phyloP scores from a whole-genome alignment of 2,797 vertebrate genomes.

The Craterocephalus amniculus region DNA sequence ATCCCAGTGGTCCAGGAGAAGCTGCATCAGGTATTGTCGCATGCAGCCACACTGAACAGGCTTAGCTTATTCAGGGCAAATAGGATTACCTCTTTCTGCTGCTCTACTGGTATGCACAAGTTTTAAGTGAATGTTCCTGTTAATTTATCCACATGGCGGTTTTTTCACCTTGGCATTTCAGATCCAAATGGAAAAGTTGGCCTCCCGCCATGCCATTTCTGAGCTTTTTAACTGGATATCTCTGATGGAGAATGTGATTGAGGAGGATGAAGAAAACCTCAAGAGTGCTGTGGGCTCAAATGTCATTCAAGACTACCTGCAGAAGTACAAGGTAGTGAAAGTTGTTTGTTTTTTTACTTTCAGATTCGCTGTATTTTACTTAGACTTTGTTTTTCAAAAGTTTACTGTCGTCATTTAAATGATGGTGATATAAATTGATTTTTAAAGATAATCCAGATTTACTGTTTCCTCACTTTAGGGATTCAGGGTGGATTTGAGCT shows the following conservation, averaged over 20 bases:
- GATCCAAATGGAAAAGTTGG: slow-evolving; percentile 96
- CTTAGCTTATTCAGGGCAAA: slow-evolving; percentile 48
- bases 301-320: slow-evolving; percentile 88
- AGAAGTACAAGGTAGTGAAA: slow-evolving; percentile 92
- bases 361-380: neutral
- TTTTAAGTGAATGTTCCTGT: slow-evolving; percentile 17
- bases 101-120: slow-evolving; percentile 13
- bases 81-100: slow-evolving; percentile 51
- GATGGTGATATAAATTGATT: neutral
- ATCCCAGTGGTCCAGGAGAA: slow-evolving; percentile 96
- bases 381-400: neutral
- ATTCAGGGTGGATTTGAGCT: slow-evolving; percentile 94
- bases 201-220: slow-evolving; percentile 92
- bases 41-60: slow-evolving; percentile 31
- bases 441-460: neutral
- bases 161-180: slow-evolving; percentile 2
- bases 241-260: slow-evolving; percentile 92
- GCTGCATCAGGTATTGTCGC: slow-evolving; percentile 91
- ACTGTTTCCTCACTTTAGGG: slow-evolving; percentile 79
- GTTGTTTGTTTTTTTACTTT: neutral
- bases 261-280: slow-evolving; percentile 92
- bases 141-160: neutral
- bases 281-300: slow-evolving; percentile 90
- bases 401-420: neutral
- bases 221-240: slow-evolving; percentile 97